Evolutionary conservation across 1,140 invertebrate species (phyloP).

Genomic region (Drosophila baimaii): DNA sequence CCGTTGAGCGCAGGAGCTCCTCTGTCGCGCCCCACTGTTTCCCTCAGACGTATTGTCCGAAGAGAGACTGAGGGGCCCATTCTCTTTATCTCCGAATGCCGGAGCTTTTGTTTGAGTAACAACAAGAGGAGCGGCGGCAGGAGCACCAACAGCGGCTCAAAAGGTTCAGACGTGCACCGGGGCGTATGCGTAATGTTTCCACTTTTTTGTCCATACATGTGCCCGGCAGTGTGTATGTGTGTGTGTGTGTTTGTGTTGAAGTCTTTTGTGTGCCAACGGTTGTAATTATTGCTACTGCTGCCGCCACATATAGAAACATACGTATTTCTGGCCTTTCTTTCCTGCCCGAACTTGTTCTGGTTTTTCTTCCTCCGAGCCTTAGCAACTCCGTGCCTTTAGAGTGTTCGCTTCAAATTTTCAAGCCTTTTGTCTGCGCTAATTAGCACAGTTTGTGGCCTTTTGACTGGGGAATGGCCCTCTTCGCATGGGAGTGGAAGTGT

Average conservation of each 20-base stretch:
- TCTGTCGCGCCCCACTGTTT: constrained; percentile 14
- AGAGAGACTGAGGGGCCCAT: constrained; percentile 41
- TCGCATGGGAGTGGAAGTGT: not conserved
- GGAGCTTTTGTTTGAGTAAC: constrained; percentile 60
- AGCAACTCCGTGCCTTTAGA: constrained; percentile 3
- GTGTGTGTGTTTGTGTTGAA: constrained; percentile 45
- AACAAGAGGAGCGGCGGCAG: constrained; percentile 40
- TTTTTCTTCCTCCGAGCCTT: constrained; percentile 6
- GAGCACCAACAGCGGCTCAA: constrained; percentile 42
- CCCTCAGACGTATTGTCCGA: constrained; percentile 63
- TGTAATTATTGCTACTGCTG: constrained; percentile 75
- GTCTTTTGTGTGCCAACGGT: constrained; percentile 72
- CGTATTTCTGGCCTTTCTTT: constrained; percentile 41
- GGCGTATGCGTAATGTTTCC: constrained; percentile 75
- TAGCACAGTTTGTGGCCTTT: constrained; percentile 64
- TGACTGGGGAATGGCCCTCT: constrained; percentile 2
- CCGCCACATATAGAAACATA: constrained; percentile 17
- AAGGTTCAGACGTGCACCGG: constrained; percentile 61
- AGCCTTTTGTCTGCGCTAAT: constrained; percentile 69
- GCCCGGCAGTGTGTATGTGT: constrained; percentile 35
- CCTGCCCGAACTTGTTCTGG: constrained; percentile 18
- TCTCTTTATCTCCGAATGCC: constrained; percentile 57
- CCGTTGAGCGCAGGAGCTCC: constrained; percentile 38
- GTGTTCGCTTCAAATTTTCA: constrained; percentile 35
- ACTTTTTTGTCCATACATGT: constrained; percentile 44